These are phyloP conservation scores for Schlechtendalia chinensis DNA, from an alignment of 1,140 invertebrate genomes.

Conservation along the genomic window DNA sequence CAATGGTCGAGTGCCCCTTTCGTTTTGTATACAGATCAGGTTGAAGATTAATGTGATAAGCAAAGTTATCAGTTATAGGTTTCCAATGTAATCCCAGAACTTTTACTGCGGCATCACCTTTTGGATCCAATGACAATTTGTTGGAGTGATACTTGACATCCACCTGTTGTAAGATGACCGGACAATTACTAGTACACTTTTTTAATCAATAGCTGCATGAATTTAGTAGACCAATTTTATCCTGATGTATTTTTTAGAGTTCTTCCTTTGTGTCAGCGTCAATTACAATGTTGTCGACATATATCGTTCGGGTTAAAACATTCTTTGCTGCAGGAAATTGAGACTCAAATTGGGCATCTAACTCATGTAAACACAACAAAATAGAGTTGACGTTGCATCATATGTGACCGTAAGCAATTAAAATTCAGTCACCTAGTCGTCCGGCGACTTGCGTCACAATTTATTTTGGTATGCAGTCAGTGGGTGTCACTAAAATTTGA, in stretches of 20 bases:
- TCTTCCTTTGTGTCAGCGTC: conserved; percentile 51
- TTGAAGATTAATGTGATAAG: neutral
- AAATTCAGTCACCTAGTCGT: conserved; percentile 53
- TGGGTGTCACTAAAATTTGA: conserved; percentile 42
- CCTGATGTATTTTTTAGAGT: conserved; percentile 47
- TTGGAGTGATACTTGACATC: neutral
- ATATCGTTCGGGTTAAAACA: conserved; percentile 50
- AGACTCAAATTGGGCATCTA: conserved; percentile 54
- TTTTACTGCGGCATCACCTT: conserved; percentile 21
- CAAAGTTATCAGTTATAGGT: neutral
- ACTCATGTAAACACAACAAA: conserved; percentile 55
- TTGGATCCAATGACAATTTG: neutral
- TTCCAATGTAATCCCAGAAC: conserved; percentile 47
- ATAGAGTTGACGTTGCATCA: conserved; percentile 55
- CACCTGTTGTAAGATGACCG: neutral
- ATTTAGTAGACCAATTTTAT: conserved; percentile 52
- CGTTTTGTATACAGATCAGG: neutral
- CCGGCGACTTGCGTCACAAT: conserved; percentile 54
- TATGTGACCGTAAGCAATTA: conserved; percentile 54
- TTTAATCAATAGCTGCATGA: conserved; percentile 52
- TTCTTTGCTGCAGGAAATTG: conserved; percentile 51
- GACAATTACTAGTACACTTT: conserved; percentile 53
- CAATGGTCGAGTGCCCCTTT: neutral
- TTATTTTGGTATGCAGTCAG: conserved; percentile 55
- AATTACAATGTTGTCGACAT: conserved; percentile 52